Evolutionary conservation across 2,888 invertebrate species (phyloP), one percentile per base, ranked within the genome.

Genomic region (Melanchra persicariae): DNA sequence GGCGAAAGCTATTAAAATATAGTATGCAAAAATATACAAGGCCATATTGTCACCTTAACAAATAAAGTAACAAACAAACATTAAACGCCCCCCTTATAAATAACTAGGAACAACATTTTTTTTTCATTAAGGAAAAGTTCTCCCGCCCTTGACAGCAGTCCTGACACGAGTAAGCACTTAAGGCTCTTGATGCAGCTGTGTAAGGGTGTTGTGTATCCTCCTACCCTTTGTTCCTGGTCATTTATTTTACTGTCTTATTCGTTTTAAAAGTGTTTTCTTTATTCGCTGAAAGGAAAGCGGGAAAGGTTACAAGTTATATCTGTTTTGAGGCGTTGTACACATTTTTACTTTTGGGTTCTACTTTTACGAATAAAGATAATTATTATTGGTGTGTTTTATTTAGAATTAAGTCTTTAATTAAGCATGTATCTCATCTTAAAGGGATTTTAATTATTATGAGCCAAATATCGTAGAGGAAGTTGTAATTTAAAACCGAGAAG

Each of bases 121-220:
- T 72, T 75, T 72, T 60, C 68, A 57, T 65, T 60, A 58, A 61
- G 62, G 68, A 79, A 74, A 77, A 68, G 45, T 65, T 62, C 26
- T 26, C 43, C 47, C 54, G 65, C 63, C 74, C 81, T 74, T 73
- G 78, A 72, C 82, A 83, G 75, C 70, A 78, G 65, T 65, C 58
- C 65, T 77, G 82, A 81, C 82, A 81, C 78, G 74, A 82, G 85
- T 84, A 84, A 84, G 84, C 84, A 84, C 84, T 84, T 84, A 84
- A 81, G 76, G 60, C 61, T 68, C 34, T 58, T 61, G 66, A 72
- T 83, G 82, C 84, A 83, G 59, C 72, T 74, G 74, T 74, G 74
- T 79, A 79, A 77, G 70, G 79, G 71, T 65, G 82, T 75, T 80
- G 80, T 82, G 74, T 84, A 79, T 76, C 69, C 73, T 68, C 79